Evolutionary conservation across 2,888 invertebrate genomes (phyloP).

Genomic region (Acleris cristana): DNA sequence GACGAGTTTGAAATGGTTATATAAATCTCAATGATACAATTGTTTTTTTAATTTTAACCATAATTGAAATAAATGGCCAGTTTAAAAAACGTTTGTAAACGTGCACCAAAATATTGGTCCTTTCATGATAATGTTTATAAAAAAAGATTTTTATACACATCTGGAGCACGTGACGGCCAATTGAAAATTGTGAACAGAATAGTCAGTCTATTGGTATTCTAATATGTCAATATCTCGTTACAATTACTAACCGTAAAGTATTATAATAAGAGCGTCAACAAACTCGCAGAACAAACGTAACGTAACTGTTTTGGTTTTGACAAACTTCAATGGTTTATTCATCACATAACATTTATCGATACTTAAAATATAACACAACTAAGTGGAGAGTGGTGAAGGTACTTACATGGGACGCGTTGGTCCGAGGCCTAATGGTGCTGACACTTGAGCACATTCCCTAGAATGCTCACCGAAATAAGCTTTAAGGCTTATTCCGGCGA

Average conservation of each 20-base stretch:
- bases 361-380: conserved; percentile 34
- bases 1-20: conserved; percentile 16
- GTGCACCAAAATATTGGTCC: conserved; percentile 21
- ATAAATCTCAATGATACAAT: conserved; percentile 9
- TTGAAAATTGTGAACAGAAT: conserved; percentile 3
- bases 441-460: no score
- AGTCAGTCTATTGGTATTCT: conserved; percentile 15
- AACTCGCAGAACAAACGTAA: conserved; percentile 28
- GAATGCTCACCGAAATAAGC: no score
- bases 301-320: conserved; percentile 63
- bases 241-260: conserved; percentile 19
- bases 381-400: conserved; percentile 13
- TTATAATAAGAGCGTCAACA: conserved; percentile 34
- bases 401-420: conserved; percentile 5
- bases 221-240: conserved; percentile 19
- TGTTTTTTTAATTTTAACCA: neutral
- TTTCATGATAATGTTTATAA: conserved; percentile 19
- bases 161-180: no score
- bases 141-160: conserved; percentile 2
- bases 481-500: no score
- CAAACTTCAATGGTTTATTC: conserved; percentile 76
- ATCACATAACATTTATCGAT: conserved; percentile 65
- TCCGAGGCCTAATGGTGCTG: neutral
- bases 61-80: no score
- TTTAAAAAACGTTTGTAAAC: conserved; percentile 8